Evolutionary conservation across 2,888 invertebrate species (phyloP).

Genomic region (Epinotia demarniana): DNA sequence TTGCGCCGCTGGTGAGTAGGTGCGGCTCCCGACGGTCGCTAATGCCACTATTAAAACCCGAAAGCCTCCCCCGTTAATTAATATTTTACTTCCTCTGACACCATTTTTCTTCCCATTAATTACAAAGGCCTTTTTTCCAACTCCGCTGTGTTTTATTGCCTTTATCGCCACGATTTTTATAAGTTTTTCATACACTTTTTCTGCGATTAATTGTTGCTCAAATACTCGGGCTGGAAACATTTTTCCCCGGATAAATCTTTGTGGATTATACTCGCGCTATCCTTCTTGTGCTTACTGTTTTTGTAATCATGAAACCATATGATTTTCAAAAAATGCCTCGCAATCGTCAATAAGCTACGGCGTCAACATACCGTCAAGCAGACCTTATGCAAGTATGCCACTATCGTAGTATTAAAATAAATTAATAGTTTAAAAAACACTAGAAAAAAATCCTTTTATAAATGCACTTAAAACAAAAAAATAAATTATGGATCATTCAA

Average conservation of each 20-base stretch:
- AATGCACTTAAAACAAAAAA: too few relatives aligned
- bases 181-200: constrained; percentile 35
- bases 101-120: constrained; percentile 60
- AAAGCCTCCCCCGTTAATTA: constrained; percentile 52
- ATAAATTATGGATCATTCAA: too few relatives aligned
- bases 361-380: too few relatives aligned
- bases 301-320: too few relatives aligned
- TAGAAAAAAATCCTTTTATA: too few relatives aligned
- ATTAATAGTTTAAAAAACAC: too few relatives aligned
- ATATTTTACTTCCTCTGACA: constrained; percentile 58
- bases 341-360: too few relatives aligned
- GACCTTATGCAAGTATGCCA: too few relatives aligned
- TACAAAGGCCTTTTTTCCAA: constrained; percentile 42
- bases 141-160: constrained; percentile 53
- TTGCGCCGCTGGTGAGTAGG: not conserved
- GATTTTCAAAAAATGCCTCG: too few relatives aligned
- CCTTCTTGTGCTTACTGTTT: constrained; percentile 19
- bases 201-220: constrained; percentile 40
- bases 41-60: constrained; percentile 51
- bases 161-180: constrained; percentile 51
- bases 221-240: constrained; percentile 31
- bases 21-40: constrained; percentile 31
- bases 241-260: constrained; percentile 35
- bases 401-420: too few relatives aligned
- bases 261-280: constrained; percentile 29